Conservation (phyloP, 2,888 invertebrate species). For the Muscina levida region DNA sequence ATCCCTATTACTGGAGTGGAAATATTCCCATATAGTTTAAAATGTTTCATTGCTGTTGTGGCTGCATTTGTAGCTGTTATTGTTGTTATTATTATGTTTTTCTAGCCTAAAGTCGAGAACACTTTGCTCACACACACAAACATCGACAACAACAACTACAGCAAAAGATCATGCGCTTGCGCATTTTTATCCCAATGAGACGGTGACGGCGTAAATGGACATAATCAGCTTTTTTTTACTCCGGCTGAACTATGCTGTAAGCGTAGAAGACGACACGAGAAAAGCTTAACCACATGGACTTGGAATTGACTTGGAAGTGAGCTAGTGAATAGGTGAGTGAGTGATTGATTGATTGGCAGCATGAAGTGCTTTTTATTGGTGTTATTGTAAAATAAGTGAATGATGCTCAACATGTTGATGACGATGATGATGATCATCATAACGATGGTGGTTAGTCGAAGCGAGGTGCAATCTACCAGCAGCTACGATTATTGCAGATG, state of each 20-base stretch:
- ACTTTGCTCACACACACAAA: conserved; percentile 42
- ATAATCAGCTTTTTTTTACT: conserved; percentile 26
- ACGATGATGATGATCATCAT: conserved; percentile 57
- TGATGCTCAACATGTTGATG: conserved; percentile 56
- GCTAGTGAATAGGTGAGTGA: conserved; percentile 62
- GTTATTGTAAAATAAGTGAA: conserved; percentile 66
- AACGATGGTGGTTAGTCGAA: conserved; percentile 53
- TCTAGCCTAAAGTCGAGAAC: conserved; percentile 55
- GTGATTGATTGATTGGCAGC: conserved; percentile 77
- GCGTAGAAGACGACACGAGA: not conserved
- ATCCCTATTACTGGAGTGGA: conserved; percentile 11
- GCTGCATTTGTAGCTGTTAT: not conserved
- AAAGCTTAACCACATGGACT: conserved; percentile 6
- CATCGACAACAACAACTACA: too few species aligned
- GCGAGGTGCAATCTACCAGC: conserved; percentile 44
- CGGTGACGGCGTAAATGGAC: conserved; percentile 55
- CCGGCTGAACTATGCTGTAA: not conserved
- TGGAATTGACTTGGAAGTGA: conserved; percentile 20
- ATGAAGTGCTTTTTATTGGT: conserved; percentile 71
- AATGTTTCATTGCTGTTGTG: not conserved
- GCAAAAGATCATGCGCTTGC: not conserved
- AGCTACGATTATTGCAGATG: conserved; percentile 34
- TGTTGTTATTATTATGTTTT: conserved; percentile 15
- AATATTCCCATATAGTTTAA: conserved; percentile 58
- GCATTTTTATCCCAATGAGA: conserved; percentile 11